phyloP scores from a whole-genome alignment of 2,797 vertebrate genomes.

The Poeciliopsis infans region DNA sequence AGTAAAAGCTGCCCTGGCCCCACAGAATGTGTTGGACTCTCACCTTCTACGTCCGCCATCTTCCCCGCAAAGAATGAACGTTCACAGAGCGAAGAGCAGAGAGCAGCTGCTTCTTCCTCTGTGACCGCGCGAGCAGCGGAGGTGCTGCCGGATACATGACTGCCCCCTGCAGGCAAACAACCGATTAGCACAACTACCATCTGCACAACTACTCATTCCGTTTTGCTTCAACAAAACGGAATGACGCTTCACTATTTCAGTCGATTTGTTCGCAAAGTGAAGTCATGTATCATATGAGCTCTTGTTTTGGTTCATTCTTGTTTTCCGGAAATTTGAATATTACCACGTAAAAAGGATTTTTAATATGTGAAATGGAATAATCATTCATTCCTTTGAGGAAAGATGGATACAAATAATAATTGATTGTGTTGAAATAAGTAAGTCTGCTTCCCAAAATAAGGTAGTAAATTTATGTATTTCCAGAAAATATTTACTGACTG shows the following conservation, averaged over 20 bases:
- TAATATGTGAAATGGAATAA: not conserved
- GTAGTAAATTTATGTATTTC: too few relatives aligned
- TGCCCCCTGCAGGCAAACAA: not conserved
- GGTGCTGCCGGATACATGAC: not conserved
- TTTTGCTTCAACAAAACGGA: not conserved
- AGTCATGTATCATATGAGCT: not conserved
- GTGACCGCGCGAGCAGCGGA: not conserved
- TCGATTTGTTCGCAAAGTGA: not conserved
- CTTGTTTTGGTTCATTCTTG: not conserved
- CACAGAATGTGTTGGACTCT: not conserved
- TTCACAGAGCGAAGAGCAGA: not conserved
- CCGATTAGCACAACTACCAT: too few relatives aligned
- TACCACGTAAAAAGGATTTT: not conserved
- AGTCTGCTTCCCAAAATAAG: too few relatives aligned
- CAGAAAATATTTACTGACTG: too few relatives aligned
- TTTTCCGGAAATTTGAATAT: not conserved
- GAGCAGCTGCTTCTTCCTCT: not conserved
- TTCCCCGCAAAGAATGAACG: slow-evolving; percentile 9
- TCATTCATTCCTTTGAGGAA: not conserved
- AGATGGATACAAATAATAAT: too few relatives aligned
- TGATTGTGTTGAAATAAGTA: too few relatives aligned
- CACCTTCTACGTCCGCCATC: slow-evolving; percentile 34
- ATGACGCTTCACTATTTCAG: not conserved
- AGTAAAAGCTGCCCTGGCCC: not conserved
- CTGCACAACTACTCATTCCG: too few relatives aligned